Evolutionary conservation across 2,888 invertebrate genomes (phyloP), one percentile per base, ranked within the genome.

Genomic region (Bellardia bayeri): DNA sequence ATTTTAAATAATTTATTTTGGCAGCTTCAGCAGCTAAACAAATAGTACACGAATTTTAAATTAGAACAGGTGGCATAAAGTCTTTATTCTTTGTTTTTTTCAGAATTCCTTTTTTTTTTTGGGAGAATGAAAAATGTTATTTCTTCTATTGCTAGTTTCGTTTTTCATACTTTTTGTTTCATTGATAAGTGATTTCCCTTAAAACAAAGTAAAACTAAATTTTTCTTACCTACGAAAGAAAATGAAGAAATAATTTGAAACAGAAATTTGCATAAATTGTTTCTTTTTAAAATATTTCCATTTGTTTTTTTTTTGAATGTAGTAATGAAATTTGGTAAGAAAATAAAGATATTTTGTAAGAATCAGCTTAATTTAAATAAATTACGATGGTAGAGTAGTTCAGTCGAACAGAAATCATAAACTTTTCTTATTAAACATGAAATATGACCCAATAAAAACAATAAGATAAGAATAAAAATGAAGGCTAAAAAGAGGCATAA

Each of bases 41-140:
- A n/a, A n/a, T n/a, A 66, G n/a, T 6, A 68, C 58, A 75, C 42
- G 82, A 86, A 86, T 86, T 86, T 82, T 86, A 86, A 82, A 86
- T 86, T 74, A 82, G 54, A 74, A 78, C 82, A 82, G 86, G 86
- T 86, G 82, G 82, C 82, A 75, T 49, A 82, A 74, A 71, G 64
- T 75, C 72, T 56, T 64, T 82, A 74, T 54, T 54, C 40, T 42
- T 68, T 72, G 51, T 51, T 14, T 69, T 49, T 56, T 33, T 64
- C 7, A 37, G 45, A 42, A 66, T 40, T 68, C 51, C 14, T 68
- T 54, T 54, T 64, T 51, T 51, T 58, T 66, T 71, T 45, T 30
- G 5, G n/a, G n/a, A 42, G 58, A 58, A 7, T 45, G 23, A 54
- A 33, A 37, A 42, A 56, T 42, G 16, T 54, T 51, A 33, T 72